Percentiles rank a stretch among this genome's conserved stretches.
These are phyloP conservation scores for Amphiura filiformis DNA, from an alignment of 35 echinoderm and acorn worm genomes.

Conservation along the genomic window DNA sequence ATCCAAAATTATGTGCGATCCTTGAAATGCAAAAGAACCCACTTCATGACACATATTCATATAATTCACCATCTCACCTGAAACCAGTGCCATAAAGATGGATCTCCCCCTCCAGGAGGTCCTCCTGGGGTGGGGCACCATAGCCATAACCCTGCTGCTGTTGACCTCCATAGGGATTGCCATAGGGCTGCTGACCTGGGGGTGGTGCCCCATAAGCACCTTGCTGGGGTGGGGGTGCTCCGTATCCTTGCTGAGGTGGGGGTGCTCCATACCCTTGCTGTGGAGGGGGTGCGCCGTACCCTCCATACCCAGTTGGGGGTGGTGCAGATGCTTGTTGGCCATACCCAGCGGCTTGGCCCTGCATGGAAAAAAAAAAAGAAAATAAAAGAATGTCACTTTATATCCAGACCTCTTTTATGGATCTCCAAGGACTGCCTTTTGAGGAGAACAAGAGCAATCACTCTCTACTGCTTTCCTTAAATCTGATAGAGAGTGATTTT, in stretches of 20 bases:
- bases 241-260: slow-evolving; percentile 33
- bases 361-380: not conserved
- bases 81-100: slow-evolving; percentile 84
- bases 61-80: slow-evolving; percentile 26
- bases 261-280: slow-evolving; percentile 51
- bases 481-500: too few relatives aligned
- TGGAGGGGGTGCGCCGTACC: slow-evolving; percentile 48
- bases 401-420: too few relatives aligned
- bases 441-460: too few relatives aligned
- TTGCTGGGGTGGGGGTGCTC: slow-evolving; percentile 36
- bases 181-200: not conserved
- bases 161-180: slow-evolving; percentile 3
- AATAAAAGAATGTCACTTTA: not conserved
- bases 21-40: too few relatives aligned
- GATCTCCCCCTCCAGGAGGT: slow-evolving; percentile 47
- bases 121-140: slow-evolving; percentile 8
- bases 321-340: not conserved
- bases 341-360: not conserved
- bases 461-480: too few relatives aligned
- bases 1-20: too few relatives aligned
- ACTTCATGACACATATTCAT: too few relatives aligned
- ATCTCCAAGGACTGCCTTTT: too few relatives aligned
- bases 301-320: not conserved
- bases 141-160: slow-evolving; percentile 17
- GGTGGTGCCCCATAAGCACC: slow-evolving; percentile 28